phyloP scores from a whole-genome alignment of 2,797 vertebrate species.

The Champsocephalus gunnari region DNA sequence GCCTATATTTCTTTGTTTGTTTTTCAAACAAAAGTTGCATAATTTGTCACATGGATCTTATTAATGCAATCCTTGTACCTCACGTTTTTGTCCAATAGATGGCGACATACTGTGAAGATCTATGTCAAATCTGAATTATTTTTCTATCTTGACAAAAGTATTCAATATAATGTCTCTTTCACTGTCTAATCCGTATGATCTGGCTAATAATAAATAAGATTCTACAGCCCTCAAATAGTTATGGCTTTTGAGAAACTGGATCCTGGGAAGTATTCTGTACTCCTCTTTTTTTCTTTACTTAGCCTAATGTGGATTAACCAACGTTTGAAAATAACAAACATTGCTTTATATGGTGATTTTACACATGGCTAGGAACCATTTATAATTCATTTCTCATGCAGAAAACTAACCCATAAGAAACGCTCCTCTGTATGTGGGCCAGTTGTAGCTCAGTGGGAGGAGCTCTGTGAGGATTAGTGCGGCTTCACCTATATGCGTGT shows the following conservation, averaged over 20 bases:
- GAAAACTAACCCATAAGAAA: background rate
- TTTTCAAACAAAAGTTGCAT: too few species aligned
- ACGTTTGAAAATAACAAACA: background rate
- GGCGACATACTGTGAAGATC: background rate
- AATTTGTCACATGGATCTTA: background rate
- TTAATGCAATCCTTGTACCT: background rate
- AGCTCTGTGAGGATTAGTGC: constrained; percentile 49
- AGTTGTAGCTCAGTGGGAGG: constrained; percentile 51
- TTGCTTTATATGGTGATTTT: background rate
- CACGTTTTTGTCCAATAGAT: constrained; percentile 1
- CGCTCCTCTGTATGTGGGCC: constrained; percentile 34
- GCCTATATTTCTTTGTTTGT: too few species aligned
- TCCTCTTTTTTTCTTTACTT: too few species aligned
- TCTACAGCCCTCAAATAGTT: background rate
- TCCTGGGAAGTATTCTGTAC: background rate
- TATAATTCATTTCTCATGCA: background rate
- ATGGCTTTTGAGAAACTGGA: background rate
- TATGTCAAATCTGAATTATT: background rate
- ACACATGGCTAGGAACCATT: too few species aligned
- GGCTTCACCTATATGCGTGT: constrained; percentile 48
- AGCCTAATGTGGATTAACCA: background rate
- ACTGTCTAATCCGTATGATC: background rate
- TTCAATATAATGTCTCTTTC: too few species aligned
- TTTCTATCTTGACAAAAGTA: background rate
- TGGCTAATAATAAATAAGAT: too few species aligned